phyloP scores from a whole-genome alignment of 2,888 invertebrate species.

The Hirtodrosophila duncani region DNA sequence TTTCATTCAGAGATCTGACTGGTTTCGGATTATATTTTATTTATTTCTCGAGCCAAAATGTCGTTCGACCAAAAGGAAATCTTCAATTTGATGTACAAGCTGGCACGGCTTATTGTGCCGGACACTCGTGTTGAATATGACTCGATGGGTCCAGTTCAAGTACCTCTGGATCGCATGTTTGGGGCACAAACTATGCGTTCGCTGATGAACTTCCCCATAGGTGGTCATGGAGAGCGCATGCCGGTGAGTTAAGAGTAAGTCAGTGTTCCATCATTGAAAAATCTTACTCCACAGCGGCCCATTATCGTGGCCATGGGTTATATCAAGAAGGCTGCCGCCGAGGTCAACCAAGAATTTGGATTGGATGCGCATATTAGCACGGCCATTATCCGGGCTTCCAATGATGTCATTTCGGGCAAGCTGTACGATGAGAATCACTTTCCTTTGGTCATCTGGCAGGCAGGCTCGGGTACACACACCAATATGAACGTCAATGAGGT shows the following conservation, averaged over 20 bases:
- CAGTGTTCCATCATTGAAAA: no score
- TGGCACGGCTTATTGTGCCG: constrained; percentile 32
- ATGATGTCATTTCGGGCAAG: constrained; percentile 94
- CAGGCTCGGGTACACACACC: constrained; percentile 97
- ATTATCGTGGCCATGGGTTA: constrained; percentile 95
- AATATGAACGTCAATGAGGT: constrained; percentile 99
- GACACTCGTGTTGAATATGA: constrained; percentile 83
- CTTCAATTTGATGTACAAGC: constrained; percentile 50
- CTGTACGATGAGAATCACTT: constrained; percentile 90
- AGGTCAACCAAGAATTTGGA: constrained; percentile 93
- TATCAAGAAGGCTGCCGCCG: constrained; percentile 96
- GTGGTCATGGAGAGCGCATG: constrained; percentile 93
- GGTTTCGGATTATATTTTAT: no score
- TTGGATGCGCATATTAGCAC: constrained; percentile 90
- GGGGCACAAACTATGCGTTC: constrained; percentile 97
- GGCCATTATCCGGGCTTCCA: constrained; percentile 91
- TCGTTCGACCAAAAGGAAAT: constrained; percentile 60
- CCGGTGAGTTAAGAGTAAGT: constrained; percentile 83
- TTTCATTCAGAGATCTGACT: no score
- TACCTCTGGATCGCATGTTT: constrained; percentile 93
- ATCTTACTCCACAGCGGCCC: constrained; percentile 82
- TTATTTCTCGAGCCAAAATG: no score
- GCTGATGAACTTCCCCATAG: constrained; percentile 95
- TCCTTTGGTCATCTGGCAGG: constrained; percentile 98
- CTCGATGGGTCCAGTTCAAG: constrained; percentile 94